Conservation (phyloP, 1,140 invertebrate species). For the Heliothis virescens region DNA sequence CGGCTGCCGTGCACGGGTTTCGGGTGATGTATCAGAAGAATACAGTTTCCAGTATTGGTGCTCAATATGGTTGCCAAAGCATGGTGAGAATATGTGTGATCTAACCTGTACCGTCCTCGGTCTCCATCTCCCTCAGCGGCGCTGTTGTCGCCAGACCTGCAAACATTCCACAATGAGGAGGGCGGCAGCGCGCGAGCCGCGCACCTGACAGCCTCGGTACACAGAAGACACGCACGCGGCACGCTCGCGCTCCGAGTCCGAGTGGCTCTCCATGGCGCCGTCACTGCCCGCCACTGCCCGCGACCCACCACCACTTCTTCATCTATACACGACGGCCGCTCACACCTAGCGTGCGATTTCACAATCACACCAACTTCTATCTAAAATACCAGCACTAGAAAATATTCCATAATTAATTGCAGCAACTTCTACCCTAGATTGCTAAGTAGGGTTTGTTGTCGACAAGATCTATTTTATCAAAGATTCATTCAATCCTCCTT, state of each 20-base stretch:
- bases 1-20: no score
- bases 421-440: no score
- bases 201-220: no score
- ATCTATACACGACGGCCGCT: background rate
- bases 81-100: background rate
- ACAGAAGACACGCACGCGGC: background rate
- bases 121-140: constrained; percentile 74
- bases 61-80: no score
- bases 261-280: constrained; percentile 65
- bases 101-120: constrained; percentile 70
- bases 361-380: background rate
- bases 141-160: constrained; percentile 67
- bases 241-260: constrained; percentile 55
- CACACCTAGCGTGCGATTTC: background rate
- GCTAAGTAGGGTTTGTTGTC: no score
- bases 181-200: background rate
- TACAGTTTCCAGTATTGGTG: no score
- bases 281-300: background rate
- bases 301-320: background rate
- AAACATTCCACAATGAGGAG: constrained; percentile 1
- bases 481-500: no score
- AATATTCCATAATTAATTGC: background rate
- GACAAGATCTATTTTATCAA: no score
- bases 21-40: no score
- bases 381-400: no score